phyloP scores from a whole-genome alignment of 2,888 invertebrate genomes.

The Epinotia demarniana region DNA sequence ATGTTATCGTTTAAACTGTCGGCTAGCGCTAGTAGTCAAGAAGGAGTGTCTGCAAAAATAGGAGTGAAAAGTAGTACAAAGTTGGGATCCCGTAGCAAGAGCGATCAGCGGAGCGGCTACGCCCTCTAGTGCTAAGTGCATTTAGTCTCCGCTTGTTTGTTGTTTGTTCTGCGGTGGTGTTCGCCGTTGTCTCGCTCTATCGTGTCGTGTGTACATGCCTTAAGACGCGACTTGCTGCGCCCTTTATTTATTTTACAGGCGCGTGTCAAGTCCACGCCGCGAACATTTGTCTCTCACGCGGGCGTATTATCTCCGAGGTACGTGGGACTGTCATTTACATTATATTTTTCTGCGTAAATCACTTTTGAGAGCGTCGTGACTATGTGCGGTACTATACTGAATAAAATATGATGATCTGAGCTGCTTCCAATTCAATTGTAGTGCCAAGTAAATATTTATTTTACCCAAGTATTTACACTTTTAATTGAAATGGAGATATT shows the following conservation, averaged over 20 bases:
- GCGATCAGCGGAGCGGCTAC: slow-evolving; percentile 13
- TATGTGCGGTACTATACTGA: slow-evolving; percentile 36
- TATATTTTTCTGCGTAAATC: slow-evolving; percentile 59
- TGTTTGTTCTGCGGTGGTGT: slow-evolving; percentile 22
- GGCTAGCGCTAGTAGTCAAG: slow-evolving; percentile 7
- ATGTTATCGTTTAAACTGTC: background rate
- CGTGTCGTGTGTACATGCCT: slow-evolving; percentile 54
- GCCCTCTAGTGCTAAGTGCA: slow-evolving; percentile 33
- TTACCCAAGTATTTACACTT: too few relatives aligned
- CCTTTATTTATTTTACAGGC: slow-evolving; percentile 73
- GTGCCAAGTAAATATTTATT: background rate
- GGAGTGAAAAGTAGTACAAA: slow-evolving; percentile 3
- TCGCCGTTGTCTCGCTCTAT: slow-evolving; percentile 52
- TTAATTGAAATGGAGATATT: too few relatives aligned
- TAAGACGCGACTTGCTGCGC: slow-evolving; percentile 55
- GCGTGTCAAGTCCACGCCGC: slow-evolving; percentile 69
- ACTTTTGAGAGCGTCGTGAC: slow-evolving; percentile 39
- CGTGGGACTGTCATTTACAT: slow-evolving; percentile 63
- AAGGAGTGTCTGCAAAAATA: slow-evolving; percentile 1
- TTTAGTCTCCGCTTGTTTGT: slow-evolving; percentile 31
- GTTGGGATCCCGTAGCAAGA: slow-evolving; percentile 5
- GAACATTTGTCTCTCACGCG: slow-evolving; percentile 69
- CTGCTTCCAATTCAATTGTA: slow-evolving; percentile 15
- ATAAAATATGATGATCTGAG: slow-evolving; percentile 31
- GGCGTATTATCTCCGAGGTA: slow-evolving; percentile 67